Conservation (phyloP, 1,140 invertebrate species). For the Capitella teleta region DNA sequence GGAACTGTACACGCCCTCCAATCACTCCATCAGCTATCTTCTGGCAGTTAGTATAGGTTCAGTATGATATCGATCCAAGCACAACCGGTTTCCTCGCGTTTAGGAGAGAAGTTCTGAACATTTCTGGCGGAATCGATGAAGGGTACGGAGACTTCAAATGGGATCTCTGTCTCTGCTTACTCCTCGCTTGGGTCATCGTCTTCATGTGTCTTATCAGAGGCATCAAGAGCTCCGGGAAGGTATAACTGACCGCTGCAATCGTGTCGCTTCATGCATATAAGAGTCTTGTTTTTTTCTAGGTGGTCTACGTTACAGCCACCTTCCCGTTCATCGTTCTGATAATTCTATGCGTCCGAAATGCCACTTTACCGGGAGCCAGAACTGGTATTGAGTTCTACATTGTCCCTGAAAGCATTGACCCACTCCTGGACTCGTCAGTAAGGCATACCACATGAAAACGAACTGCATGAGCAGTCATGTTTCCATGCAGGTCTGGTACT, state of each 20-base stretch:
- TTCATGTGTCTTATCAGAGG: slow-evolving; percentile 8
- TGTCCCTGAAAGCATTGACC: slow-evolving; percentile 1
- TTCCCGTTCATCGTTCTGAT: slow-evolving; percentile 12
- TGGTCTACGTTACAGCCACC: no score
- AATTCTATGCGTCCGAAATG: slow-evolving; percentile 8
- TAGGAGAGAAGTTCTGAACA: slow-evolving; percentile 12
- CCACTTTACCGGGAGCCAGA: slow-evolving; percentile 4
- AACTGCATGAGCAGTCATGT: no score
- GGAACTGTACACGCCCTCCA: no score
- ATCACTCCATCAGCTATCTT: no score
- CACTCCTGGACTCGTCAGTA: no score
- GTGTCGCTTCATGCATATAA: no score
- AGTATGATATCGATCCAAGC: no score
- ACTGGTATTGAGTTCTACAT: slow-evolving; percentile 11
- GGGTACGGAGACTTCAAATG: slow-evolving; percentile 53
- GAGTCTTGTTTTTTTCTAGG: no score
- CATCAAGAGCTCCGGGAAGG: slow-evolving; percentile 8
- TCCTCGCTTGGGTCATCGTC: slow-evolving; percentile 5
- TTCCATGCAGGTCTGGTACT: slow-evolving; percentile 65
- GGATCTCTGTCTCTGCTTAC: slow-evolving; percentile 3
- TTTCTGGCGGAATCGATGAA: slow-evolving; percentile 59
- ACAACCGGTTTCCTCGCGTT: no score
- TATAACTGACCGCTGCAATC: no score
- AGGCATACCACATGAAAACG: no score
- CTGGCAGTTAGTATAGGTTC: no score